Evolutionary conservation across 2,888 invertebrate genomes (phyloP).

Genomic region (Oasisia sp.): DNA sequence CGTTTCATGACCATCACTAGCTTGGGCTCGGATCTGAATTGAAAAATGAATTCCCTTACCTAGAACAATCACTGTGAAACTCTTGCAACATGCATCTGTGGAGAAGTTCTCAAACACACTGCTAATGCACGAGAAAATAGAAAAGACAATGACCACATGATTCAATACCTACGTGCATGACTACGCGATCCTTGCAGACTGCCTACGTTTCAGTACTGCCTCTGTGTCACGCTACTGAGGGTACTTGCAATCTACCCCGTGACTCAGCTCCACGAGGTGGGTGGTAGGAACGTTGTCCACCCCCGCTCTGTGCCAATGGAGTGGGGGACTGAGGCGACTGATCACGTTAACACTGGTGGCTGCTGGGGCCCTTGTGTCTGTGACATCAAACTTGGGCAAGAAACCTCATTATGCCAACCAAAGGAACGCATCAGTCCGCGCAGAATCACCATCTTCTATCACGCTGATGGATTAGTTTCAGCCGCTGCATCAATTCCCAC

Average conservation of each 20-base stretch:
- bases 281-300: too few species aligned
- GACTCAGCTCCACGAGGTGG: too few species aligned
- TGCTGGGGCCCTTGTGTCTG: not conserved
- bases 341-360: not conserved
- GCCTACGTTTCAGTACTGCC: not conserved
- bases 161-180: not conserved
- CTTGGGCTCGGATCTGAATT: not conserved
- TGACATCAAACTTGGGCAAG: not conserved
- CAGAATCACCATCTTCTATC: conserved; percentile 17
- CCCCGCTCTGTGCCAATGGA: not conserved
- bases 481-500: not conserved
- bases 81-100: not conserved
- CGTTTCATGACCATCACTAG: not conserved
- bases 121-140: not conserved
- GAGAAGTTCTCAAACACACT: not conserved
- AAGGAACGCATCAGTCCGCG: not conserved
- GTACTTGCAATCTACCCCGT: too few species aligned
- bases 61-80: not conserved
- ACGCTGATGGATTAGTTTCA: not conserved
- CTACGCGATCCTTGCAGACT: not conserved
- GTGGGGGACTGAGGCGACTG: not conserved
- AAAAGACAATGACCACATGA: not conserved
- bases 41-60: not conserved
- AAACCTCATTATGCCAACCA: not conserved
- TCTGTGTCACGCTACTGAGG: not conserved